These are phyloP conservation scores for Tenualosa ilisha DNA, from an alignment of 2,797 vertebrate species.

Conservation along the genomic window DNA sequence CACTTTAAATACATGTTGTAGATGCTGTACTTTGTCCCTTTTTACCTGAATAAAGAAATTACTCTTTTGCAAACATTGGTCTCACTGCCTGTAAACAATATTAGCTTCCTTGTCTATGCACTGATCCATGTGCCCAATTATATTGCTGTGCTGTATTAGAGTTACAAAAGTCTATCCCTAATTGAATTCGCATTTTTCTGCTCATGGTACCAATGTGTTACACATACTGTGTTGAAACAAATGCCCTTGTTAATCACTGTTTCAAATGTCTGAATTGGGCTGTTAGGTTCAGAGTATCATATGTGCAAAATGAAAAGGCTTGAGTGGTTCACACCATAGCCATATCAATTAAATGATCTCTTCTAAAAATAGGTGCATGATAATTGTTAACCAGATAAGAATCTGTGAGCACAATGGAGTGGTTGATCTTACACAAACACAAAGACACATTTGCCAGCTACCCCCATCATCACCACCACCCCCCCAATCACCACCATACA, in stretches of 20 bases:
- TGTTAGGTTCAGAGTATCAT: not conserved
- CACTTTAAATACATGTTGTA: no score
- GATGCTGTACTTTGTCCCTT: no score
- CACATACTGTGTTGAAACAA: no score
- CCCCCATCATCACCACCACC: not conserved
- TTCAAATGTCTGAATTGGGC: not conserved
- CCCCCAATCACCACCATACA: not conserved
- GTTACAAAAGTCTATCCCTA: no score
- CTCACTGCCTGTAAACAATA: no score
- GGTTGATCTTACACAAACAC: not conserved
- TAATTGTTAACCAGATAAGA: not conserved
- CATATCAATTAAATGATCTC: not conserved
- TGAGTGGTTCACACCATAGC: not conserved
- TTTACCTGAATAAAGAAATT: no score
- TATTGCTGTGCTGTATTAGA: no score
- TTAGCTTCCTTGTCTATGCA: no score
- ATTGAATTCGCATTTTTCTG: no score
- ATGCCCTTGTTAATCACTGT: not conserved
- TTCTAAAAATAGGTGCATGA: slow-evolving; percentile 6
- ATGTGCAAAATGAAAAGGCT: not conserved
- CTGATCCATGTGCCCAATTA: no score
- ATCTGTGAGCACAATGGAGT: not conserved
- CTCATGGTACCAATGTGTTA: no score
- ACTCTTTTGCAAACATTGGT: no score
- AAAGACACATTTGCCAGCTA: not conserved